Evolutionary conservation across 2,797 vertebrate species (phyloP).

Genomic region (Pelodytes ibericus): DNA sequence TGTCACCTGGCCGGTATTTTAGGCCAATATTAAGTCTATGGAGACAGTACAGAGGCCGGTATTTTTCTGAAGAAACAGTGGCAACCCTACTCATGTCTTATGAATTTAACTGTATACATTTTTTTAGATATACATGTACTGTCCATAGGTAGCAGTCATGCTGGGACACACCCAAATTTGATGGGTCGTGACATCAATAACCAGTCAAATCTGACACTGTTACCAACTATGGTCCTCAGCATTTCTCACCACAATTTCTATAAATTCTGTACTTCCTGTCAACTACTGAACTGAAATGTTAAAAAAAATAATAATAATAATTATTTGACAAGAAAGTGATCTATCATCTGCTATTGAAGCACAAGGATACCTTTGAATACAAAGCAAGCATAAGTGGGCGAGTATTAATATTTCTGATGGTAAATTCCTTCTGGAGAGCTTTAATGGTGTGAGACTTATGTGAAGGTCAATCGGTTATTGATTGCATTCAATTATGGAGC

Average conservation of each 20-base stretch:
- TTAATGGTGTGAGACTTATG: neutral
- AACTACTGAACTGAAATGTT: neutral
- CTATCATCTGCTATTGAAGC: neutral
- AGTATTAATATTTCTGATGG: neutral
- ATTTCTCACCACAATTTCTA: neutral
- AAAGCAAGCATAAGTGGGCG: neutral
- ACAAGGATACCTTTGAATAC: neutral
- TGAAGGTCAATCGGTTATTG: constrained; percentile 44
- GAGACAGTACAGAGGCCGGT: no score
- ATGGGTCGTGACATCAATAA: no score
- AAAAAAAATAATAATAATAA: neutral
- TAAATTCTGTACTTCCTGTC: neutral
- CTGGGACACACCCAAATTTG: no score
- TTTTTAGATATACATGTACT: no score
- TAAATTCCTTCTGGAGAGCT: neutral
- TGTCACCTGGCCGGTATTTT: no score
- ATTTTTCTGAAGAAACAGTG: no score
- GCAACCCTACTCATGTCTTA: no score
- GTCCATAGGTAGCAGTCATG: no score
- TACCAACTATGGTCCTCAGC: no score
- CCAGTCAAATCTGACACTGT: no score
- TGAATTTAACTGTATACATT: no score
- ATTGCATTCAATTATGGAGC: constrained; percentile 25
- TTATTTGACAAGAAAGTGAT: neutral
- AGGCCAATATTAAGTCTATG: no score